Evolutionary conservation across 64 coral and sea anemone genomes (phyloP).

Genomic region (Montipora sp.): DNA sequence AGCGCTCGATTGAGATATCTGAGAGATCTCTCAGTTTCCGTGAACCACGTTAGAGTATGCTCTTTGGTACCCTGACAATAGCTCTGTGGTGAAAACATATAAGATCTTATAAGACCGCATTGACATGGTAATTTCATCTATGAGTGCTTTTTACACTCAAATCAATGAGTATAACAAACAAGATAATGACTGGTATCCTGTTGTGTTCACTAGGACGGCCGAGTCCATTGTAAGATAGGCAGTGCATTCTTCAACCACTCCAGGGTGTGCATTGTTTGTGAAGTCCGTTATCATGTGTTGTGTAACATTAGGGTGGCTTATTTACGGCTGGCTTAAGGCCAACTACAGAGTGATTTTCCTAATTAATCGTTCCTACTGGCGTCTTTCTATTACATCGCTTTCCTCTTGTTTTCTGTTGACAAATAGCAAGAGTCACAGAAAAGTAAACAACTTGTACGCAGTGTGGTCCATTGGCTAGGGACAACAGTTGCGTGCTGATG

Average conservation of each 20-base stretch:
- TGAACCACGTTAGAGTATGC: neutral
- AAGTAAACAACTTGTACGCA: neutral
- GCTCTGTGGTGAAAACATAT: slow-evolving; percentile 47
- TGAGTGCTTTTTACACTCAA: slow-evolving; percentile 39
- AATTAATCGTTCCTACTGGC: slow-evolving; percentile 14
- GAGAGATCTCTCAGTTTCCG: neutral
- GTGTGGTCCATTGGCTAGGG: no score
- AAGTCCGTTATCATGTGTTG: slow-evolving; percentile 17
- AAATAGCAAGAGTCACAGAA: neutral
- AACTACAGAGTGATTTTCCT: slow-evolving; percentile 40
- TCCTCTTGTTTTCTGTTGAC: slow-evolving; percentile 1
- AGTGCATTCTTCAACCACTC: slow-evolving; percentile 13
- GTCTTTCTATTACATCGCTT: slow-evolving; percentile 2
- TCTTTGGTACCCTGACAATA: slow-evolving; percentile 32
- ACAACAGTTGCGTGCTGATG: no score
- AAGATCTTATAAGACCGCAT: neutral
- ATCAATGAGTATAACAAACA: slow-evolving; percentile 37
- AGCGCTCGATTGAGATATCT: neutral
- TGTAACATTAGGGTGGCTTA: slow-evolving; percentile 55
- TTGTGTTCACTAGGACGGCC: slow-evolving; percentile 9
- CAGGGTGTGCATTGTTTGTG: slow-evolving; percentile 14
- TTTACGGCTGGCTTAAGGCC: slow-evolving; percentile 12
- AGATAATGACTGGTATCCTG: slow-evolving; percentile 33
- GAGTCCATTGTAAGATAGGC: slow-evolving; percentile 19
- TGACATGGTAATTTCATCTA: slow-evolving; percentile 36